Conservation (phyloP, 2,888 invertebrate genomes). For the Hololepta plana region DNA sequence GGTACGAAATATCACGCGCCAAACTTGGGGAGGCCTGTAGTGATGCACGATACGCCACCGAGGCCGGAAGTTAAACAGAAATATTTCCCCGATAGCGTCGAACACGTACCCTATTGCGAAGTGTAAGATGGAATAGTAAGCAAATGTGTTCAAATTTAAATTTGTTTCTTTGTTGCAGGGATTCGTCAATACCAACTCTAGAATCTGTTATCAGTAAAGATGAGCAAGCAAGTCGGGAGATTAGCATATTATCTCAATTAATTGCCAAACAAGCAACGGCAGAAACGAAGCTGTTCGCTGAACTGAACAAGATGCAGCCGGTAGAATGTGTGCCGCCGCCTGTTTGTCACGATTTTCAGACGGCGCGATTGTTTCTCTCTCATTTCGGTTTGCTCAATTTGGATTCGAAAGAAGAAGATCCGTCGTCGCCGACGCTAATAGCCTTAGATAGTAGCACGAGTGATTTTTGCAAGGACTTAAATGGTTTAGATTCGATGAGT, state of each 20-base stretch:
- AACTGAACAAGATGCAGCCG: constrained; percentile 27
- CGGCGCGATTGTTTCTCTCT: constrained; percentile 83
- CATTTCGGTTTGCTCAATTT: constrained; percentile 84
- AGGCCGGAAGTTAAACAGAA: constrained; percentile 50
- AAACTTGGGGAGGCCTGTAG: constrained; percentile 53
- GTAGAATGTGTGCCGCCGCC: constrained; percentile 65
- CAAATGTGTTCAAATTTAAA: not conserved
- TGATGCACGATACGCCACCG: constrained; percentile 51
- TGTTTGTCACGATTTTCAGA: constrained; percentile 84
- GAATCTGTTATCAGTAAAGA: constrained; percentile 54
- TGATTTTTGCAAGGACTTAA: constrained; percentile 65
- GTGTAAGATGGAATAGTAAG: too few relatives aligned
- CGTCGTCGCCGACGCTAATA: constrained; percentile 34
- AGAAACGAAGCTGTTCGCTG: constrained; percentile 18
- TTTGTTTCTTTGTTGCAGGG: constrained; percentile 32
- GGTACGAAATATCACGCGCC: constrained; percentile 44
- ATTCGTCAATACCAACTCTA: constrained; percentile 76
- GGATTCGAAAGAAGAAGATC: constrained; percentile 16
- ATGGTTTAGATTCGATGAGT: constrained; percentile 69
- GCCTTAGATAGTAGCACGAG: constrained; percentile 50
- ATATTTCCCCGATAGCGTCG: constrained; percentile 65
- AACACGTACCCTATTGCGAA: constrained; percentile 61
- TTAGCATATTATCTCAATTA: constrained; percentile 48
- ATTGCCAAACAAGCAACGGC: constrained; percentile 48
- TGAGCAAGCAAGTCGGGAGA: constrained; percentile 28